Evolutionary conservation across 2,797 vertebrate species (phyloP).

Genomic region (Pristis pectinata): DNA sequence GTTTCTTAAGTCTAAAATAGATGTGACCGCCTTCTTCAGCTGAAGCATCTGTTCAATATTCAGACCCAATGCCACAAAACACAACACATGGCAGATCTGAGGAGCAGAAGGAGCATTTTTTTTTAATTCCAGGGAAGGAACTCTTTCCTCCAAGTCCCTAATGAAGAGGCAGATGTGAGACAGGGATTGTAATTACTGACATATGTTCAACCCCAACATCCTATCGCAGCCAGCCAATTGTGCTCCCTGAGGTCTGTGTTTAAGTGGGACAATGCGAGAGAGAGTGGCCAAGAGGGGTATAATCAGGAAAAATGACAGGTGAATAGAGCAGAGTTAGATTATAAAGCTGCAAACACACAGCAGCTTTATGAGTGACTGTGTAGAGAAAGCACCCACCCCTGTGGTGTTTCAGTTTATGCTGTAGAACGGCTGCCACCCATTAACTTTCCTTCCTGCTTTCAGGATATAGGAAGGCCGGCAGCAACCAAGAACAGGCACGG

Average conservation of each 20-base stretch:
- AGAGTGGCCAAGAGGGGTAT: not conserved
- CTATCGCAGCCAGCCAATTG: not conserved
- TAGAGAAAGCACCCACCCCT: not conserved
- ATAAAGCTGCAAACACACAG: not conserved
- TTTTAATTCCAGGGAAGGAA: not conserved
- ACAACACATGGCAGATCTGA: not conserved
- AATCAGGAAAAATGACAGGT: not conserved
- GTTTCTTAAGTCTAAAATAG: not conserved
- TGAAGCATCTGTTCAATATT: not conserved
- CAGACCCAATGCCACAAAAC: not conserved
- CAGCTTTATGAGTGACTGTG: no score
- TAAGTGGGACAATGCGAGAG: not conserved
- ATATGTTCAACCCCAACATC: not conserved
- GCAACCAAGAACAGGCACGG: not conserved
- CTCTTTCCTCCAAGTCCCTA: not conserved
- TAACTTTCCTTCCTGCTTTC: not conserved
- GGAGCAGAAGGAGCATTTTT: not conserved
- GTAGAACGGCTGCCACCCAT: not conserved
- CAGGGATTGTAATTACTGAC: not conserved
- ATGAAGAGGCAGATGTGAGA: constrained; percentile 20
- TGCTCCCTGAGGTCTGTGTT: not conserved
- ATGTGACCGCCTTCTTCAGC: not conserved
- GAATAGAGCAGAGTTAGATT: not conserved
- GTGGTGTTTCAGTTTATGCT: not conserved
- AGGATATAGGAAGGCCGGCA: not conserved